Evolutionary conservation across 92 coral and sea anemone genomes (phyloP), one percentile per base, ranked within the genome.

Genomic region (Bergia puertoricense): DNA sequence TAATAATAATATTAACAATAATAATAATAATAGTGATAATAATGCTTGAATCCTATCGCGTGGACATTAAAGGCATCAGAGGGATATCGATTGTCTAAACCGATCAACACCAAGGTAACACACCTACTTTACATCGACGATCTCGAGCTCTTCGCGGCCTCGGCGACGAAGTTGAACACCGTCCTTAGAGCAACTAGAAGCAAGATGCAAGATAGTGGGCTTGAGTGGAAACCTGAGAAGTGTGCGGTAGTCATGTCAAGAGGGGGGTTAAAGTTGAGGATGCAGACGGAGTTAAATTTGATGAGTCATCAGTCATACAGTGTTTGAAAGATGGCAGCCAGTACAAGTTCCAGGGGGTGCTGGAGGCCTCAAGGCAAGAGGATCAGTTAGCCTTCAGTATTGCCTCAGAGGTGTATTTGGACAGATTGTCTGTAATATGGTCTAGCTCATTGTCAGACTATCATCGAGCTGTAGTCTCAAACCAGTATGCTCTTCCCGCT

Each of bases 181-280:
- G 85, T 44, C 43, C 23, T 81, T 65, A 51, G 71, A n/a, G 22
- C 66, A 67, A 40, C 50, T 14, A 87, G 69, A 56, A 71, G 45
- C 15, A 46, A 38, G 72, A 82, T 82, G 88, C 81, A 74, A 45
- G 88, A 81, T 15, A 69, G 82, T 37, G 91, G 81, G 78, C 80
- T 89, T 65, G 50, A 81, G 81, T 89, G 88, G 88, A 89, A 74
- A 22, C 81, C 77, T 66, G 82, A 82, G 91, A 89, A 82, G 69
- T 89, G 88, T 76, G 88, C 91, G 39, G 91, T 89, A 62, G 88
- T 77, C 91, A 89, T 79, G 88, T 89, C 40, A 89, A 76, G 79
- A 76, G 81, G 59, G 85, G 89, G 54, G 85, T 43, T 46, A 46
- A 51, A 82, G 86, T 54, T 11, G 65, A 54, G 40, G 73, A 72